Base-by-base conservation (phyloP, 2,888 invertebrate species). In the Acholoe squamosa region DNA sequence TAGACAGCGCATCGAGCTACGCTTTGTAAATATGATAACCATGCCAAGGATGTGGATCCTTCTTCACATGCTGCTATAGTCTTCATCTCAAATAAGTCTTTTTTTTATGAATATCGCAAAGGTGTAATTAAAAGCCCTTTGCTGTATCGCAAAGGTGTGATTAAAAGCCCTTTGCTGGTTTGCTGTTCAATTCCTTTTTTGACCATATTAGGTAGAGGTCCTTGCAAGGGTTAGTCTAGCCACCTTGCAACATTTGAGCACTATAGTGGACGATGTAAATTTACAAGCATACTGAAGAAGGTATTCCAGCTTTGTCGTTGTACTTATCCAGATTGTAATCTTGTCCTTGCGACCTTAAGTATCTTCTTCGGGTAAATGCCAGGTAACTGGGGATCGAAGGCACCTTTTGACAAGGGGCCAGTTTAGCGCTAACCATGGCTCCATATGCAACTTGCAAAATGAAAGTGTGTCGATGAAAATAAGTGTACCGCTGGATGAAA, bases 1-100 rank as follows among this genome's bases (percentile, higher is more conserved):
- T 7, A 34, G 34, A 80, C 33, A 80, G 80, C 80, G 80, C 80
- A 80, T 80, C 80, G 33, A 33, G 80, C 80, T 80, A 33, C 43
- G 80, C 80, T 80, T 80, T 80, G 80, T 80, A 80, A 33, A 80
- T 80, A 80, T 80, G 80, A 80, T 80, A 80, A 80, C 80, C 80
- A 80, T 80, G 43, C 80, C 43, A 80, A 80, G 80, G 80, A 80
- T 80, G 33, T 43, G 25, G 12, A 33, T 80, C 80, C 71, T 71
- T 71, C 80, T 80, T 80, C 80, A 80, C 80, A 80, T 80, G 80
- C 80, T 80, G 80, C 80, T 80, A 80, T 80, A 33, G 80, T 80
- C 43, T 80, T 80, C 71, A 71, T 71, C 71, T 28, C 71, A 80
- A 22, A 33, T 33, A 80, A 80, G 16, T 34, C 80, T 34, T 80